Base-by-base conservation (phyloP, 1,140 invertebrate genomes). In the Arctopsyche grandis region DNA sequence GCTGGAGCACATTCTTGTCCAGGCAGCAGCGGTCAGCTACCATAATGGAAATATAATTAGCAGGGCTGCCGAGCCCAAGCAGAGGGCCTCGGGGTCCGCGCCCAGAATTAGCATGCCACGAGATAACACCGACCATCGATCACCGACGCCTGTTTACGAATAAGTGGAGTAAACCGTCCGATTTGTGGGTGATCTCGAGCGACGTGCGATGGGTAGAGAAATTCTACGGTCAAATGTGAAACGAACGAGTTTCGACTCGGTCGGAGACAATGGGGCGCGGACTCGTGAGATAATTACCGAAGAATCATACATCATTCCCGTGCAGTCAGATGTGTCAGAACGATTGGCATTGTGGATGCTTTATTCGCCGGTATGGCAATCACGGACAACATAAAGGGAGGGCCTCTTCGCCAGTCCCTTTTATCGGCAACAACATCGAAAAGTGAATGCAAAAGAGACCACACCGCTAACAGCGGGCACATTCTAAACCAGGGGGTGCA, bases 31-130 rank as follows among this genome's bases (percentile, higher is more conserved):
- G 16, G 26, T 43, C 46, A 48, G 78, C 80, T 79, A 77, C 74
- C 78, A 77, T 81, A 81, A 81, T 81, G 77, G 80, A 73, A 79
- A 81, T 71, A 81, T 81, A 81, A 81, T 81, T 81, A 81, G 69
- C 80, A 71, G 80, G 26, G 78, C 75, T 81, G 77, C 29, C 29
- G 29, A 38, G 29, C 29, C 29, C 29, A 38, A 38, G 29, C 7
- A n/a, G n/a, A n/a, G n/a, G 14, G 69, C 26, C 69, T 29, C 4
- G 19, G 69, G 26, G 69, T 16, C 19, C 19, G 16, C 60, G 66
- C 29, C 29, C 29, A 38, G 29, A 38, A 38, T 38, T 38, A 38
- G 29, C 29, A 38, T 38, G 29, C 29, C 29, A 38, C 29, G 7
- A 38, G 29, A 38, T 38, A 38, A 38, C 29, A 38, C 29, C 29